Evolutionary conservation across 2,888 invertebrate genomes (phyloP), one percentile per base, ranked within the genome.

Genomic region (Thymelicus sylvestris): DNA sequence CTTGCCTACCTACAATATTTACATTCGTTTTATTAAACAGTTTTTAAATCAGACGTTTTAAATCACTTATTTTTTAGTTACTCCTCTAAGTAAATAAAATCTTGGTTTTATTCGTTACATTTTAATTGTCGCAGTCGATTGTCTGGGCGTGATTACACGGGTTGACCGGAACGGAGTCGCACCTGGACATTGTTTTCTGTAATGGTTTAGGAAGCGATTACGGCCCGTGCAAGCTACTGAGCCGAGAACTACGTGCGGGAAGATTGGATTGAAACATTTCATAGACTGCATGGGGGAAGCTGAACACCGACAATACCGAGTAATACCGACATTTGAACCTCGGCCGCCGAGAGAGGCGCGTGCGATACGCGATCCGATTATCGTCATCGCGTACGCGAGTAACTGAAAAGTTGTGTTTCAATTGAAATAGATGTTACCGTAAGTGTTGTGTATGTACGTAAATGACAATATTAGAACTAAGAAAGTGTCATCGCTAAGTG

Each of bases 211-310:
- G 84, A 83, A 85, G 82, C 83, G 82, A 86, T 88, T 86, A 84
- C 78, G 79, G 80, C 81, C 80, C 81, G 77, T 79, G 79, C 76
- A 76, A 77, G 76, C 81, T 78, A 79, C 81, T 82, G 78, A 80
- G 77, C 75, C 75, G 74, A 77, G 77, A 75, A 75, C 24, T 66
- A 71, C 67, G 70, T 72, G 75, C 73, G 71, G 69, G 73, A 76
- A 81, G 78, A 81, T 80, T 62, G 67, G 48, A 31, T 31, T 31
- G 31, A 31, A 31, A 77, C 78, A 82, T 85, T 87, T 85, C 83
- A 84, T 86, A 88, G 87, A 82, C 86, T 87, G 79, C 85, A 84
- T 84, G 77, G 72, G 80, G 86, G 89, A 89, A 86, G 85, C 86
- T 88, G 86, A 74, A 75, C 39, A 71, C 78, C 77, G 81, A 73